These are phyloP conservation scores for Apus apus DNA, from an alignment of 2,113 vertebrate species.

Conservation along the genomic window DNA sequence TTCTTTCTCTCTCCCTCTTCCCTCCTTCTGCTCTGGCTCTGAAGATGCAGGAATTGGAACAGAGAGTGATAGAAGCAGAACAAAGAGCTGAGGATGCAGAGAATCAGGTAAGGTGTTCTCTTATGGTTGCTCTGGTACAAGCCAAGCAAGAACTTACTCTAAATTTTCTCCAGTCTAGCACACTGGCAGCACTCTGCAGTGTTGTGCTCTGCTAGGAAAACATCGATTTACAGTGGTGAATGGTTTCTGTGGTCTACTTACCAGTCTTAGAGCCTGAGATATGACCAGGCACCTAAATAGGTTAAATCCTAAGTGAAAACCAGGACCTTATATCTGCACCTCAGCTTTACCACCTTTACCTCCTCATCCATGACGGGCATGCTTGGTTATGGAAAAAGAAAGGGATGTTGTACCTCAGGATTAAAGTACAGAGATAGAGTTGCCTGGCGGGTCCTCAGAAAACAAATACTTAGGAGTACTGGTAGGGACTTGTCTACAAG, in stretches of 20 bases:
- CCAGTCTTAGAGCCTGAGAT: not conserved
- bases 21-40: not conserved
- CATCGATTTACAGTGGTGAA: not conserved
- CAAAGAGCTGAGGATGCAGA: slow-evolving; percentile 90
- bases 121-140: not conserved
- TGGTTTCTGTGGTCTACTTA: not conserved
- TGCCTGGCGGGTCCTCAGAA: not conserved
- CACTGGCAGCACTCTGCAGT: not conserved
- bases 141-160: not conserved
- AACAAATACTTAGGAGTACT: not conserved
- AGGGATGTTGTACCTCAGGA: not conserved
- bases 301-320: not conserved
- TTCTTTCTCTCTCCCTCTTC: not conserved
- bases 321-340: not conserved
- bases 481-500: not conserved
- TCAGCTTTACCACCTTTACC: not conserved
- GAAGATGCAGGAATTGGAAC: slow-evolving; percentile 95
- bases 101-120: slow-evolving; percentile 84
- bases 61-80: slow-evolving; percentile 89
- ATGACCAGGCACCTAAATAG: not conserved
- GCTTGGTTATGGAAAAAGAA: not conserved
- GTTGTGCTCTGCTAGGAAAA: not conserved
- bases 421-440: not conserved
- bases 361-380: not conserved
- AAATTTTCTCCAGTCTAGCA: not conserved